These are phyloP conservation scores for Capromys pilorides DNA, from an alignment of 2,797 vertebrate species.

Conservation along the genomic window DNA sequence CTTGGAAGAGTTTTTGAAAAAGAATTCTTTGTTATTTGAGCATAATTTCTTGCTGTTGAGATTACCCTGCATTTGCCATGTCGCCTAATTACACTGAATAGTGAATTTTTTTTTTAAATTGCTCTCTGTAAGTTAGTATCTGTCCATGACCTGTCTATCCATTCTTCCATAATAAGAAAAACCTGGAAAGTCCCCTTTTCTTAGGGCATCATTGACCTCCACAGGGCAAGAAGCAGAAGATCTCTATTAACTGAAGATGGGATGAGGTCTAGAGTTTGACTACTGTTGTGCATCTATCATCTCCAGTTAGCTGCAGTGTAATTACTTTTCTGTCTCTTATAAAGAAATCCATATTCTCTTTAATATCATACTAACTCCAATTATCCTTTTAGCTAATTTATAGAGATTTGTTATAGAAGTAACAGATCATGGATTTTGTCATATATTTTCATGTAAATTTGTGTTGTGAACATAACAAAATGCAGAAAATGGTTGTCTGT, in stretches of 20 bases:
- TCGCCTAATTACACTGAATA: neutral
- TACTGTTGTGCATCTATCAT: neutral
- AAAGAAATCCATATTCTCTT: neutral
- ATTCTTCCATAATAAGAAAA: neutral
- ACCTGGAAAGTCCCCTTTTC: neutral
- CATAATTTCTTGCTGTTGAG: neutral
- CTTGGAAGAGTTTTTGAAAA: neutral
- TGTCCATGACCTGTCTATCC: neutral
- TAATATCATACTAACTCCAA: neutral
- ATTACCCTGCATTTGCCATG: neutral
- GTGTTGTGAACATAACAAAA: neutral
- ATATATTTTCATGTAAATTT: neutral
- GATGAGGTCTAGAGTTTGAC: neutral
- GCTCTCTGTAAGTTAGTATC: neutral
- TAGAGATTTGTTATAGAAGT: neutral
- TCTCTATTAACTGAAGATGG: neutral
- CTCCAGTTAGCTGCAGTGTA: neutral
- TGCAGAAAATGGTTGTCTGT: neutral
- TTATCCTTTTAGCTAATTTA: neutral
- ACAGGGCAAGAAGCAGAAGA: neutral
- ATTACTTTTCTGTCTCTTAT: neutral
- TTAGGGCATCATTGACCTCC: neutral
- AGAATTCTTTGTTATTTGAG: neutral
- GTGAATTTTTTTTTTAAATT: neutral
- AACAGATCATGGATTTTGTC: neutral